These are phyloP conservation scores for Hyposmocoma kahamanoa DNA, from an alignment of 1,140 invertebrate species.

Conservation along the genomic window DNA sequence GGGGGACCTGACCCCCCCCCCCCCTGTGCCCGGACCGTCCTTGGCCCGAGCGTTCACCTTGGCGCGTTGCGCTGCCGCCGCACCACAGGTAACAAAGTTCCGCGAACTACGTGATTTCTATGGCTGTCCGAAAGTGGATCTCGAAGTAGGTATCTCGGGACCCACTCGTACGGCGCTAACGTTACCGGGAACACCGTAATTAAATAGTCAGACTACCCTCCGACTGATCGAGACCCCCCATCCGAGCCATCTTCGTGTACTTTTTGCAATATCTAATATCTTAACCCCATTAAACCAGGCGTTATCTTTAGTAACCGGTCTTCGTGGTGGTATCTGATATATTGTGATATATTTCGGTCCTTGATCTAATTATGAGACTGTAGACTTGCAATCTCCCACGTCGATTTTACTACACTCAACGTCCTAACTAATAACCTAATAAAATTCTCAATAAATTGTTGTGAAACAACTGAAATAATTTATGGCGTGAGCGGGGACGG, in stretches of 20 bases:
- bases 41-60: slow-evolving; percentile 71
- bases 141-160: slow-evolving; percentile 40
- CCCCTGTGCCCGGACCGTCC: slow-evolving; percentile 48
- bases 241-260: slow-evolving; percentile 20
- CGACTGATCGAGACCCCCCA: slow-evolving; percentile 23
- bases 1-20: slow-evolving; percentile 33
- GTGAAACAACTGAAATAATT: no score
- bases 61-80: slow-evolving; percentile 57
- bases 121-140: slow-evolving; percentile 65
- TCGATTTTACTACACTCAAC: slow-evolving; percentile 38
- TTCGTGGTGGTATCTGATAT: slow-evolving; percentile 47
- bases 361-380: slow-evolving; percentile 37
- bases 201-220: slow-evolving; percentile 47
- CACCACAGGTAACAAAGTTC: slow-evolving; percentile 71
- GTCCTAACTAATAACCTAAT: no score
- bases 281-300: slow-evolving; percentile 13
- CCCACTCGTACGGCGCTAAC: slow-evolving; percentile 48
- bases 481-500: no score
- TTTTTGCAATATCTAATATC: slow-evolving; percentile 52
- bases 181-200: slow-evolving; percentile 59
- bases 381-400: slow-evolving; percentile 38
- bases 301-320: slow-evolving; percentile 14
- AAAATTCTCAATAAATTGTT: no score
- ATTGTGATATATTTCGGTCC: slow-evolving; percentile 17
- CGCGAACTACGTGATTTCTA: slow-evolving; percentile 71